phyloP scores from a whole-genome alignment of 2,113 vertebrate species.

The Sula dactylatra region DNA sequence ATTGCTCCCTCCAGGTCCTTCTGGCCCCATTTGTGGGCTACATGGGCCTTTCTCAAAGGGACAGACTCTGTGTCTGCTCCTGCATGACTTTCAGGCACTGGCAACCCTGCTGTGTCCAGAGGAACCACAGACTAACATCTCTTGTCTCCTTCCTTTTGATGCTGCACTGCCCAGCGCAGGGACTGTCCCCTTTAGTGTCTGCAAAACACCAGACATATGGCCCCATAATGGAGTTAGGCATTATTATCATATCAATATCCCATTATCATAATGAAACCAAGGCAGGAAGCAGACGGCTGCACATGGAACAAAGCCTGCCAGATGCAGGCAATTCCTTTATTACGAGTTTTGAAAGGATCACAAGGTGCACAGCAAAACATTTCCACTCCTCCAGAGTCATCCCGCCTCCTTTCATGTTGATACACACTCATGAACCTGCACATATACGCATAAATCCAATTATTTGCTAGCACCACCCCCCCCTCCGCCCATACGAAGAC shows the following conservation, averaged over 20 bases:
- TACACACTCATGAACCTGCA: rapidly evolving
- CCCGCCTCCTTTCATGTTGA: neutral
- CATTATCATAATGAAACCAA: neutral
- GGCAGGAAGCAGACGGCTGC: neutral
- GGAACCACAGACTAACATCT: rapidly evolving
- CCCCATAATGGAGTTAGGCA: neutral
- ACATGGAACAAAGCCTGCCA: neutral
- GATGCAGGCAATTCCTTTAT: neutral
- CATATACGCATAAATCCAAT: neutral
- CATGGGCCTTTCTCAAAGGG: neutral
- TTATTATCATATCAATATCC: neutral
- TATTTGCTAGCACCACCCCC: neutral
- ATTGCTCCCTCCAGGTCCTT: neutral
- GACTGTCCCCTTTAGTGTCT: neutral
- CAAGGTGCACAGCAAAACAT: neutral
- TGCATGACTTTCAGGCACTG: neutral
- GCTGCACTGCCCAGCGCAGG: neutral
- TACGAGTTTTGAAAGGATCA: neutral
- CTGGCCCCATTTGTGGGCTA: neutral
- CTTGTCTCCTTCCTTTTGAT: neutral
- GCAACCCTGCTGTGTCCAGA: too few species aligned
- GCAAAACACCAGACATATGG: neutral
- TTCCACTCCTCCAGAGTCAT: neutral
- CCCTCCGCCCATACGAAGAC: neutral
- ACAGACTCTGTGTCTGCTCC: neutral